A percentile compares a stretch with the other conserved stretches of the same genome.
These are phyloP conservation scores for Disparrhopalites patrizii DNA, from an alignment of 2,888 invertebrate species.

Conservation along the genomic window DNA sequence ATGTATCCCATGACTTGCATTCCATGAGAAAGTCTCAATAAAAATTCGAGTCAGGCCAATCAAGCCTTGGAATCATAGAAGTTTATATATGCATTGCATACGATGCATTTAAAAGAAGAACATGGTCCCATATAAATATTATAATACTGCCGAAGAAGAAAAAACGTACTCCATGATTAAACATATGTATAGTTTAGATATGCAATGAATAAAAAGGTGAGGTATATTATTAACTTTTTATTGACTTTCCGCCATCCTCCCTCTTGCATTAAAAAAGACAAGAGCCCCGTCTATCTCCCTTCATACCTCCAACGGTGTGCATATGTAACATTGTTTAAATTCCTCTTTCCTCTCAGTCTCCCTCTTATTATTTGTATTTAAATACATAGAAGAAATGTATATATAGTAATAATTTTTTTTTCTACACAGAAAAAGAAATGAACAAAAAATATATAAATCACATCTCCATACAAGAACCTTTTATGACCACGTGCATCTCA, in stretches of 20 bases:
- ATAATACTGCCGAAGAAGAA: neutral
- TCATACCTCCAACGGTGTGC: too few species aligned
- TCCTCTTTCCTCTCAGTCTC: too few species aligned
- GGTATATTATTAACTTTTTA: slow-evolving; percentile 4
- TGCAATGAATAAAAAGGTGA: neutral
- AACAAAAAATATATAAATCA: too few species aligned
- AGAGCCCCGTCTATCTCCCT: too few species aligned
- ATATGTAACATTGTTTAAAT: too few species aligned
- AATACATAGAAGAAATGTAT: too few species aligned
- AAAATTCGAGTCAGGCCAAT: slow-evolving; percentile 10
- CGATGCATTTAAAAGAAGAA: neutral
- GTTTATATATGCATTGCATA: too few species aligned
- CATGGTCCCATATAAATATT: neutral
- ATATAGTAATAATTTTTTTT: too few species aligned
- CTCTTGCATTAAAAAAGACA: neutral
- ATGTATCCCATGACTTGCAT: slow-evolving; percentile 5
- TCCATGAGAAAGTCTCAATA: slow-evolving; percentile 2
- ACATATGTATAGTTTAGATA: neutral
- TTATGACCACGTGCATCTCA: too few species aligned
- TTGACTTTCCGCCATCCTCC: neutral
- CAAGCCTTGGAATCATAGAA: slow-evolving; percentile 1
- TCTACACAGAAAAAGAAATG: too few species aligned
- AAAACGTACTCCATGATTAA: neutral
- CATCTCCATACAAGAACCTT: too few species aligned
- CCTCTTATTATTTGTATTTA: too few species aligned